Conservation (phyloP, 2,797 vertebrate genomes). For the Parauchenoglanis punctatus region DNA sequence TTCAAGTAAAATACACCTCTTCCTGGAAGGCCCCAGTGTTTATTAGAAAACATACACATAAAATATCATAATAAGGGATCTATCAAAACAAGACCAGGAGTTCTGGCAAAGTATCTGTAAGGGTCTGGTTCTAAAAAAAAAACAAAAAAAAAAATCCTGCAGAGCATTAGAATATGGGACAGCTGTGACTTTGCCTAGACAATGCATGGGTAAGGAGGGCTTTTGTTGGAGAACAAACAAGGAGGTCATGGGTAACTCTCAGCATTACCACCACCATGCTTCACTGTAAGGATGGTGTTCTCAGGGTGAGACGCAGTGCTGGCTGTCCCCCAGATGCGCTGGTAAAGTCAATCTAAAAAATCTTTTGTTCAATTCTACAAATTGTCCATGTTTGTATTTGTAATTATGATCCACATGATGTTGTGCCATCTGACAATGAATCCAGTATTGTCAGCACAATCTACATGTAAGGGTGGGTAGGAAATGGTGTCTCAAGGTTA, state of each 20-base stretch:
- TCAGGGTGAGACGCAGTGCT: no score
- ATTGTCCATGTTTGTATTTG: background rate
- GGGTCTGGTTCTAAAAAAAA: background rate
- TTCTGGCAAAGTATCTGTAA: background rate
- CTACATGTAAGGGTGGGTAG: background rate
- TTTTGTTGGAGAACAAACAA: background rate
- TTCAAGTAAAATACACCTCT: background rate
- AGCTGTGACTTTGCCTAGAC: background rate
- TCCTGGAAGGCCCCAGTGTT: background rate
- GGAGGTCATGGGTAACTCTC: background rate
- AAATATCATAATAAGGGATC: background rate
- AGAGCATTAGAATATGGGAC: background rate
- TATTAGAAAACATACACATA: background rate
- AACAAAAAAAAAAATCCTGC: background rate
- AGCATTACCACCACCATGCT: background rate
- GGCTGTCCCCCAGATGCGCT: background rate
- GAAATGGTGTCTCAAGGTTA: slow-evolving; percentile 27
- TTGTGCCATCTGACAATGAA: background rate
- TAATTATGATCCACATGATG: background rate
- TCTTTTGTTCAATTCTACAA: background rate
- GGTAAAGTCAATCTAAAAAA: background rate
- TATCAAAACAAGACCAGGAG: background rate
- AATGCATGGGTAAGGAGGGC: background rate
- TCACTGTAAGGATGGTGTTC: background rate
- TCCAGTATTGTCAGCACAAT: background rate